Evolutionary conservation across 2,797 vertebrate genomes (phyloP), one percentile per base, ranked within the genome.

Genomic region (Orientallactaga sibirica): DNA sequence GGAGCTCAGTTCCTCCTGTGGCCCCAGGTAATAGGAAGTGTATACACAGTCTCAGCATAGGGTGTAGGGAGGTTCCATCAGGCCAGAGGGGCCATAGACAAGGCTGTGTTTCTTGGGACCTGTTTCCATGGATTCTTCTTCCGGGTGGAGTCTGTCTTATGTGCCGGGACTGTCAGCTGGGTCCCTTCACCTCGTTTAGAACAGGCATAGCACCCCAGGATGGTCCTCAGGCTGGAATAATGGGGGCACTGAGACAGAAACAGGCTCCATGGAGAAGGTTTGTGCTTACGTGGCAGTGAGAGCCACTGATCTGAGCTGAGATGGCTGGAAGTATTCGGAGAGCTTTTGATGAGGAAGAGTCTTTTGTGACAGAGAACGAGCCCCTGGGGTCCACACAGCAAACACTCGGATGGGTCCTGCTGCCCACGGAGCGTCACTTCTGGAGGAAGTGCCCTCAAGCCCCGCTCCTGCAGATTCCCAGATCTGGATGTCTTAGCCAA

Each of bases 291-390:
- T 25, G 75, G 75, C 78, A 86, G 25, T 43, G 3, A 93, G 37
- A 84, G 77, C 41, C 4, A 48, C 48, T 48, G 41, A 61, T 86
- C 58, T 12, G 68, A 90, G 90, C 79, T 82, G 76, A 37, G 33
- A 37, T 37, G 33, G 33, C 33, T 78, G 84, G 81, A 94, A 27
- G 64, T 7, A 3, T 83, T 82, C 82, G 18, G 78, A 84, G 71
- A 0, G 11, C 48, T 78, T 92, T 77, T 77, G 91, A 58, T 80
- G 84, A 83, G 43, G 37, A 91, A 92, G 70, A 75, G 77, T 81
- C 95, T 84, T n/a, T 64, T 85, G 90, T 66, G 81, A 77, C 84
- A 80, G 86, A 52, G 75, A 67, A 78, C 29, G 71, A 41, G 43
- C 61, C 62, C 48, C 75, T 77, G 84, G 86, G 85, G 18, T 24